Conservation (phyloP, 2,888 invertebrate species). For the Pseudanteris insignis region DNA sequence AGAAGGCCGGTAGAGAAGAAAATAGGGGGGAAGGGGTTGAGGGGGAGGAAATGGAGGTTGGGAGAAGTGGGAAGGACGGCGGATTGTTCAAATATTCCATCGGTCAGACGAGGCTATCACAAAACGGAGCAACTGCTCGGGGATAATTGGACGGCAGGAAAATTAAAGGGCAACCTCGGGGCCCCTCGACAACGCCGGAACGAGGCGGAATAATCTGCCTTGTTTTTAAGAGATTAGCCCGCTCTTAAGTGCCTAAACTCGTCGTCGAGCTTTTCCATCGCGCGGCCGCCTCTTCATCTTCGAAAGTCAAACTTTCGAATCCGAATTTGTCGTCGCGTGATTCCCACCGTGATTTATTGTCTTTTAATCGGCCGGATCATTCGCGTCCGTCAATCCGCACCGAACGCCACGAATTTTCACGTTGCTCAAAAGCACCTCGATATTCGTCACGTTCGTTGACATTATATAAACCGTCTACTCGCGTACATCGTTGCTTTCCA, state of each 20-base stretch:
- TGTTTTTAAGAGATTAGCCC: constrained; percentile 57
- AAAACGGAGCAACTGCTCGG: constrained; percentile 51
- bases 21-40: not conserved
- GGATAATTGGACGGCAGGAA: constrained; percentile 62
- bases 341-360: constrained; percentile 7
- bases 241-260: constrained; percentile 46
- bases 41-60: not conserved
- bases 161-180: constrained; percentile 59
- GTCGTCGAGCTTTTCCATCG: constrained; percentile 21
- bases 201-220: constrained; percentile 58
- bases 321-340: constrained; percentile 8
- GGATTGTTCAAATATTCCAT: constrained; percentile 47
- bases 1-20: not conserved
- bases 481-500: too few relatives aligned
- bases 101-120: constrained; percentile 47
- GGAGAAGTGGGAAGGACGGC: constrained; percentile 5
- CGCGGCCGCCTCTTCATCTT: not conserved
- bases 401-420: too few relatives aligned
- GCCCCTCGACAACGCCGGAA: constrained; percentile 52
- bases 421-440: too few relatives aligned
- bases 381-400: too few relatives aligned
- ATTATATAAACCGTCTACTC: too few relatives aligned
- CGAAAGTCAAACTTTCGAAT: constrained; percentile 9
- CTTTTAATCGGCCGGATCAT: constrained; percentile 1
- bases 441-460: not conserved